phyloP scores from a whole-genome alignment of 1,140 invertebrate genomes.

The Goniozus legneri region DNA sequence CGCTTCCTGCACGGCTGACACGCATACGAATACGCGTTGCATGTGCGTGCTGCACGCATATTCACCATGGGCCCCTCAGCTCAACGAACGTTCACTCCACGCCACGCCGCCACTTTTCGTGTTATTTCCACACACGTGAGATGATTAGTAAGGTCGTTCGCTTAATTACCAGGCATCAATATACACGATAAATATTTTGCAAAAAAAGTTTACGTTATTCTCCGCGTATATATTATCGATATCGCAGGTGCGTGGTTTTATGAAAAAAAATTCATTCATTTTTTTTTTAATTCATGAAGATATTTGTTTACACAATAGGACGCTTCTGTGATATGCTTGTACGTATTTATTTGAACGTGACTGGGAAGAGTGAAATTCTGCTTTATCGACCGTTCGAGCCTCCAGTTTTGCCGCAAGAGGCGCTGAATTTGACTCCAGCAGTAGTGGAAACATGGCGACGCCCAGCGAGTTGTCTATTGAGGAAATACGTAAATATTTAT shows the following conservation, averaged over 20 bases:
- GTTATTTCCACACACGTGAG: slow-evolving; percentile 22
- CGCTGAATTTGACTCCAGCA: slow-evolving; percentile 11
- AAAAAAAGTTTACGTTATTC: no score
- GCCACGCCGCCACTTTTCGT: slow-evolving; percentile 1
- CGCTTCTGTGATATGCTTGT: no score
- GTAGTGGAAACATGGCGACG: slow-evolving; percentile 60
- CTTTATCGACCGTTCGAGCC: slow-evolving; percentile 21
- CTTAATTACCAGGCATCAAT: slow-evolving; percentile 30
- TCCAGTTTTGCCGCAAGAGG: neutral
- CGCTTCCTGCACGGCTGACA: slow-evolving; percentile 33
- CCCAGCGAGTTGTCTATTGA: slow-evolving; percentile 74
- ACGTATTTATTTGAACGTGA: no score
- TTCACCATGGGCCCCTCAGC: no score
- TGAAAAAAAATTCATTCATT: no score
- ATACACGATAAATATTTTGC: no score
- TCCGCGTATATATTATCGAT: no score
- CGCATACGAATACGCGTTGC: slow-evolving; percentile 15
- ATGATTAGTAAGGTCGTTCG: slow-evolving; percentile 30
- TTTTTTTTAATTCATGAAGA: no score
- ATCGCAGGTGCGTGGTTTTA: slow-evolving; percentile 12
- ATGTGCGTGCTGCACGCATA: slow-evolving; percentile 38
- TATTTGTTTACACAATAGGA: no score
- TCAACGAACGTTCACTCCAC: slow-evolving; percentile 11
- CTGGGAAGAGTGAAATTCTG: neutral
- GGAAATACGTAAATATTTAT: slow-evolving; percentile 79